Evolutionary conservation across 2,113 vertebrate genomes (phyloP).

Genomic region (Numida meleagris): DNA sequence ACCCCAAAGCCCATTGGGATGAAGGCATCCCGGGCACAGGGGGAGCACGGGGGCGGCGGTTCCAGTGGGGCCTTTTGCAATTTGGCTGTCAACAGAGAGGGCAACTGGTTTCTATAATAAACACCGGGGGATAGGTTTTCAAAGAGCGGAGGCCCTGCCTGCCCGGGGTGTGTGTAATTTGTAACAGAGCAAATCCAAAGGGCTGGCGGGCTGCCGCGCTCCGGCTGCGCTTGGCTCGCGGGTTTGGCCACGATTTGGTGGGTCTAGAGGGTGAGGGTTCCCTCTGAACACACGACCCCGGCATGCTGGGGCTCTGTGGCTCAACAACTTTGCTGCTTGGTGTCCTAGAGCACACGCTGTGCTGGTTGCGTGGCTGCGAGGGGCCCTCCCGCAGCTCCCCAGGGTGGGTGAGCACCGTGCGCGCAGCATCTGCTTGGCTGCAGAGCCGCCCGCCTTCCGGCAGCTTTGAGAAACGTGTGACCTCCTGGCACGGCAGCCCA

Average conservation of each 20-base stretch:
- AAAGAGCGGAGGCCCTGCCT: constrained; percentile 45
- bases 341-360: no score
- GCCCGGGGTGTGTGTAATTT: constrained; percentile 3
- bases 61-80: constrained; percentile 26
- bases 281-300: not conserved
- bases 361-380: no score
- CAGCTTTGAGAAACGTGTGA: no score
- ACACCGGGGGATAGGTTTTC: constrained; percentile 33
- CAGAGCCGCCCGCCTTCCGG: not conserved
- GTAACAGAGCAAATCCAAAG: not conserved
- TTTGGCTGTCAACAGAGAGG: constrained; percentile 50
- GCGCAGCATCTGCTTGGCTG: not conserved
- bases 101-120: constrained; percentile 43
- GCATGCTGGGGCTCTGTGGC: not conserved
- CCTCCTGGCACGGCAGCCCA: no score
- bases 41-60: not conserved
- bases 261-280: not conserved
- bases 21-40: not conserved
- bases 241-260: not conserved
- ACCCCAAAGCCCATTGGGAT: constrained; percentile 27
- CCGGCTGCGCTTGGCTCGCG: not conserved
- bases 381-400: not conserved
- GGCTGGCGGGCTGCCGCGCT: not conserved
- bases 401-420: not conserved
- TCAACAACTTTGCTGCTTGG: not conserved